Conservation (phyloP, 2,888 invertebrate species). For the Ceraclea dissimilis region DNA sequence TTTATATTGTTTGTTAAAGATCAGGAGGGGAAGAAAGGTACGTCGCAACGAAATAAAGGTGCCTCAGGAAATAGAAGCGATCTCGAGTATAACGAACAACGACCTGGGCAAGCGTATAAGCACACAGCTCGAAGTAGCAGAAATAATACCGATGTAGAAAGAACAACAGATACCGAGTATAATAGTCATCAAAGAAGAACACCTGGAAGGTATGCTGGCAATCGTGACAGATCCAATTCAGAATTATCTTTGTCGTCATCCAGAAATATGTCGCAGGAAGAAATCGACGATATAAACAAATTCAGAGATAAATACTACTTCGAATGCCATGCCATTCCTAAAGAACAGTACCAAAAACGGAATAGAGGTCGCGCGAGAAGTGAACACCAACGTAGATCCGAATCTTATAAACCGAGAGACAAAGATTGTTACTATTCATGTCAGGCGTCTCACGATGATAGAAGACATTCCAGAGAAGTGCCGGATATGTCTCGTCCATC, state of each 20-base stretch:
- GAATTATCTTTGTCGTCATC: background rate
- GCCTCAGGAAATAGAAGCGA: background rate
- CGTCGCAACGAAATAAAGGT: background rate
- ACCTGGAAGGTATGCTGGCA: background rate
- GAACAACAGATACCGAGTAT: background rate
- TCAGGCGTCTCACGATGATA: background rate
- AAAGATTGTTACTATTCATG: background rate
- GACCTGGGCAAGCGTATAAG: background rate
- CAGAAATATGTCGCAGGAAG: conserved; percentile 4
- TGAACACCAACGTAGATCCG: conserved; percentile 30
- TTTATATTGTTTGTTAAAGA: background rate
- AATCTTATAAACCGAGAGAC: too few species aligned
- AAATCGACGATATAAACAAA: conserved; percentile 31
- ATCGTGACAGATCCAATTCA: background rate
- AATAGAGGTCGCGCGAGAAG: background rate
- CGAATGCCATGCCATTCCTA: conserved; percentile 49
- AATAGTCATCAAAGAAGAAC: background rate
- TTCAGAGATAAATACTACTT: conserved; percentile 53
- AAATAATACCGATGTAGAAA: background rate
- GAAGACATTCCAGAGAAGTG: background rate
- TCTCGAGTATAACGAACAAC: too few species aligned
- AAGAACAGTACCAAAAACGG: conserved; percentile 28
- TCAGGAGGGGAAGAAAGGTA: background rate
- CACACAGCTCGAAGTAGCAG: background rate
- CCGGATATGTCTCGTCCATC: background rate